These are phyloP conservation scores for Anoncus sp. DNA, from an alignment of 2,888 invertebrate genomes.

Conservation along the genomic window DNA sequence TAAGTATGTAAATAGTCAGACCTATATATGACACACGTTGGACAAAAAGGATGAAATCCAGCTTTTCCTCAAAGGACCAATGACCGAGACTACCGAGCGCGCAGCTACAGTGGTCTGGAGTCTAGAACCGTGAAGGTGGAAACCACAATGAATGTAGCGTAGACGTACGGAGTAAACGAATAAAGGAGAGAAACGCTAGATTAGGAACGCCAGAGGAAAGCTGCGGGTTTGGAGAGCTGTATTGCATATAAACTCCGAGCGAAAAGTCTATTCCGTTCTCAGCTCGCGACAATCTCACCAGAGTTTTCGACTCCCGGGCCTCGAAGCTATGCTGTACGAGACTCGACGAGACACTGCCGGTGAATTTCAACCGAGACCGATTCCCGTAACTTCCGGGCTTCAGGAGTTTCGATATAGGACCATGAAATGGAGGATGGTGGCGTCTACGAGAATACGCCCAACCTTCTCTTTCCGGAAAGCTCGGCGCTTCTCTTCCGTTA, in stretches of 20 bases:
- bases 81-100: too few relatives aligned
- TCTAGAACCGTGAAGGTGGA: not conserved
- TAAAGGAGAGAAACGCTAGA: slow-evolving; percentile 38
- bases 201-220: slow-evolving; percentile 15
- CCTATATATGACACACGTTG: too few relatives aligned
- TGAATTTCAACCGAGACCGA: slow-evolving; percentile 66
- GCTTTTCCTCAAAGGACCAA: too few relatives aligned
- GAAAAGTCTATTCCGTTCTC: slow-evolving; percentile 44
- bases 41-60: too few relatives aligned
- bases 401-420: slow-evolving; percentile 32
- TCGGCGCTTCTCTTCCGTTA: slow-evolving; percentile 20
- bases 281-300: slow-evolving; percentile 43
- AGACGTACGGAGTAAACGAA: not conserved
- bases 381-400: slow-evolving; percentile 73
- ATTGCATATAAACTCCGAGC: slow-evolving; percentile 27
- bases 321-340: slow-evolving; percentile 9
- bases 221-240: slow-evolving; percentile 1
- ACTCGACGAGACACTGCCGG: slow-evolving; percentile 16
- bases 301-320: slow-evolving; percentile 42
- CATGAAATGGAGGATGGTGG: slow-evolving; percentile 61
- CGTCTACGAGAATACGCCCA: slow-evolving; percentile 45
- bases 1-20: too few relatives aligned
- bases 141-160: slow-evolving; percentile 21
- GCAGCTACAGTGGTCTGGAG: not conserved
- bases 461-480: slow-evolving; percentile 34